These are phyloP conservation scores for Malthinus seriepunctatus DNA, from an alignment of 2,888 invertebrate species.

Conservation along the genomic window DNA sequence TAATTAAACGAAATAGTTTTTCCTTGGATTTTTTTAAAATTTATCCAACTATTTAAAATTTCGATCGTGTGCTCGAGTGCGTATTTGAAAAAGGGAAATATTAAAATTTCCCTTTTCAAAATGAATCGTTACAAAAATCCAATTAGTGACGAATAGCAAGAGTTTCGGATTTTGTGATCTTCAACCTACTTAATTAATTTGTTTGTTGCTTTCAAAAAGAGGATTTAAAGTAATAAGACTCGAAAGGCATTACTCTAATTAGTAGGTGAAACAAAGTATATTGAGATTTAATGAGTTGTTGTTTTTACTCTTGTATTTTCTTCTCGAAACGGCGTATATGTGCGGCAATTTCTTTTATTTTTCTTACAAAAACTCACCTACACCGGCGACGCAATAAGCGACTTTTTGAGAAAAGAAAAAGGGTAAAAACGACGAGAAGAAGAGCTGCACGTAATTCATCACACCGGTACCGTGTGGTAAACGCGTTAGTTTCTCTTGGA, in stretches of 20 bases:
- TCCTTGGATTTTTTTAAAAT: background rate
- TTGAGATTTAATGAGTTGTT: background rate
- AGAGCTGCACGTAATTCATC: conserved; percentile 28
- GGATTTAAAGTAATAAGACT: background rate
- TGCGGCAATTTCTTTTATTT: background rate
- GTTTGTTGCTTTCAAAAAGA: no score
- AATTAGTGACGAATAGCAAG: no score
- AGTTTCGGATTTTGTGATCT: no score
- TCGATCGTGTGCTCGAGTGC: no score
- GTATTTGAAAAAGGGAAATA: no score
- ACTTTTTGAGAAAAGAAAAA: background rate
- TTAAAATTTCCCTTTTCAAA: no score
- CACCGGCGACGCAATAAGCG: conserved; percentile 17
- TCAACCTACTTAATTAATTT: no score
- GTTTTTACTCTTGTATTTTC: background rate
- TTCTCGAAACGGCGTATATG: background rate
- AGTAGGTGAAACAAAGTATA: no score
- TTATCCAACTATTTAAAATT: background rate
- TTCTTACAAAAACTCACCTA: background rate
- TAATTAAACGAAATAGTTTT: no score
- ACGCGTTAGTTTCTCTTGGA: conserved; percentile 29
- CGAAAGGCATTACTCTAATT: no score
- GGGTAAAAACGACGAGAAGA: background rate
- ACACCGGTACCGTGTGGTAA: conserved; percentile 29
- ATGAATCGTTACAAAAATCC: no score